Percentiles rank a stretch among this genome's conserved stretches.
These are phyloP conservation scores for Atta cephalotes DNA, from an alignment of 1,140 invertebrate species.

Conservation along the genomic window DNA sequence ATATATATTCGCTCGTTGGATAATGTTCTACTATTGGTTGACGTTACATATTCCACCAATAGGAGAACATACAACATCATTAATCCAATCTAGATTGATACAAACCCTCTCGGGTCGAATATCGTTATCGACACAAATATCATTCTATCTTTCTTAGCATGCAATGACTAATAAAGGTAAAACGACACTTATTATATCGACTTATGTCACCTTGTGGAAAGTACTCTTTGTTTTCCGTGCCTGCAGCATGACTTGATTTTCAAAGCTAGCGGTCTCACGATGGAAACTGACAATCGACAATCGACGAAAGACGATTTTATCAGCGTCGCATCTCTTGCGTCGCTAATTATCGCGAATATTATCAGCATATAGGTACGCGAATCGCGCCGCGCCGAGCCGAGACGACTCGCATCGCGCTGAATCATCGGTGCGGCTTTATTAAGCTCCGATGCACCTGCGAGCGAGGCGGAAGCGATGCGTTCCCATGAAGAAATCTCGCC, in stretches of 20 bases:
- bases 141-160: too few species aligned
- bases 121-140: too few species aligned
- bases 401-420: constrained; percentile 41
- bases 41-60: too few species aligned
- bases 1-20: too few species aligned
- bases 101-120: too few species aligned
- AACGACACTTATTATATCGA: too few species aligned
- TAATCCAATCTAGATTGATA: too few species aligned
- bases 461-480: constrained; percentile 45
- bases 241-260: constrained; percentile 44
- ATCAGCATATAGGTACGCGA: constrained; percentile 36
- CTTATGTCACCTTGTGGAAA: too few species aligned
- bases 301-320: constrained; percentile 62
- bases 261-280: constrained; percentile 41
- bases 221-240: constrained; percentile 15
- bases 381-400: constrained; percentile 9
- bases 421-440: constrained; percentile 57
- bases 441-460: constrained; percentile 51
- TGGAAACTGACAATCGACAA: constrained; percentile 58
- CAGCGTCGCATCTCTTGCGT: constrained; percentile 50
- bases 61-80: too few species aligned
- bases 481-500: constrained; percentile 50
- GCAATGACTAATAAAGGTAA: too few species aligned
- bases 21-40: too few species aligned
- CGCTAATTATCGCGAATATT: constrained; percentile 67